phyloP scores from a whole-genome alignment of 1,140 invertebrate species.

The Zophobas morio region DNA sequence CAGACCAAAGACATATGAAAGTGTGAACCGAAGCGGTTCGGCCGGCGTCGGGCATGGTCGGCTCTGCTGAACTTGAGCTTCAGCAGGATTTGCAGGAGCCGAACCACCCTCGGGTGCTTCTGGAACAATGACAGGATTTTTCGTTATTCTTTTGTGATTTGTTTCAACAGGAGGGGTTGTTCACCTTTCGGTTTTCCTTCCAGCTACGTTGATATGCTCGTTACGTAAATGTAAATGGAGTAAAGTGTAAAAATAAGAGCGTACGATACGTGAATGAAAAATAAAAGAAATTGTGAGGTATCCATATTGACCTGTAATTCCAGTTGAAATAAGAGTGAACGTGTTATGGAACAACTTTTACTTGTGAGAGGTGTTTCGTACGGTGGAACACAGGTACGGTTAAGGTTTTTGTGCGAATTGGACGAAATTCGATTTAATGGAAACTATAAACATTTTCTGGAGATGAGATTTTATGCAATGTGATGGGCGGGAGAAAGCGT shows the following conservation, averaged over 20 bases:
- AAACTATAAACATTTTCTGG: constrained; percentile 22
- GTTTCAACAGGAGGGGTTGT: too few species aligned
- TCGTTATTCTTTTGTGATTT: too few species aligned
- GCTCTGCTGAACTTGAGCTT: not conserved
- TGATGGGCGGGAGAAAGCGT: constrained; percentile 9
- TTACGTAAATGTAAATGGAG: not conserved
- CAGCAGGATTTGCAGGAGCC: constrained; percentile 10
- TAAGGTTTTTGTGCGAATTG: constrained; percentile 22
- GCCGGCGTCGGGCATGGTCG: constrained; percentile 4
- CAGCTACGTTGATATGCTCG: not conserved
- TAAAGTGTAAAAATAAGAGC: not conserved
- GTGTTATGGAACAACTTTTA: constrained; percentile 49
- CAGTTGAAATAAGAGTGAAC: constrained; percentile 40
- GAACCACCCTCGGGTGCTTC: too few species aligned
- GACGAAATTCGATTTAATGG: constrained; percentile 4
- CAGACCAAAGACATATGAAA: constrained; percentile 46
- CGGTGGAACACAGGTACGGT: constrained; percentile 3
- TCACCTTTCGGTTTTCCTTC: too few species aligned
- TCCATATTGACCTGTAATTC: not conserved
- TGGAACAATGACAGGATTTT: too few species aligned
- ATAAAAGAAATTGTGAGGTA: not conserved
- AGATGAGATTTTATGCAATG: not conserved
- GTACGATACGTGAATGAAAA: not conserved
- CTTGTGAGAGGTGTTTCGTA: constrained; percentile 49
- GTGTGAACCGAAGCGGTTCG: constrained; percentile 13